Base-by-base conservation (phyloP, 2,113 vertebrate species). In the Nothobranchius furzeri region DNA sequence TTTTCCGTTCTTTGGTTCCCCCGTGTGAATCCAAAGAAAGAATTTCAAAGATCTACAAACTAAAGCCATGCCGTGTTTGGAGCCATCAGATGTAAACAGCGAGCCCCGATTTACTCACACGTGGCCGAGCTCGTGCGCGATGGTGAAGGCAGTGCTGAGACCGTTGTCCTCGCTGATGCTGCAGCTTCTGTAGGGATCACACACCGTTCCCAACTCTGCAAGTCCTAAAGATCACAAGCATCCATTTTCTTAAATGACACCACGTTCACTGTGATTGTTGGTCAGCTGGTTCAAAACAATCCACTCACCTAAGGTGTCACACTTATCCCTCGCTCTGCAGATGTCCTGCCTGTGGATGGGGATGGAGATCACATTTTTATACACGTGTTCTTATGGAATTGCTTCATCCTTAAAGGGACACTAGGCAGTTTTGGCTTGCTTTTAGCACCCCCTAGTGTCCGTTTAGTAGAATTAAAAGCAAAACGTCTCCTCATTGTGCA, bases 91-190 rank as follows among this genome's bases (percentile, higher is more conserved):
- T 61, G 35, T n/a, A 51, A 65, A 70, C 17, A 46, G 11, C 36
- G 7, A 60, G 71, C 25, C 51, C 54, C 10, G 61, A 12, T 58
- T 76, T 76, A 95, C 97, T 93, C 94, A 99, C 98, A 99, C 97
- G 61, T 99, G 98, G 81, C 98, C 98, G 75, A 99, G 95, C 83
- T 99, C 98, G 72, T 99, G 98, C 70, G 98, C 97, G 56, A 99
- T 96, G 17, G 98, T 99, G 88, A 99, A 99, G 12, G 98, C 96
- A 3, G 97, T 99, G 87, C 98, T 99, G 68, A 99, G 85, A 57
- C 98, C 98, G 0, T 95, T 99, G 72, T 99, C 98, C 90, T 99
- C 98, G 52, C 95, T 98, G 81, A 99, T 98, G 45, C 97, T 99
- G 85, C 98, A 99, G 88, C 98, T 99, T 83, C 98, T 93, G 73